A percentile compares a stretch with the other conserved stretches of the same genome.
Evolutionary conservation across 2,113 vertebrate species (phyloP).

Genomic region (Emydura subglobosa): DNA sequence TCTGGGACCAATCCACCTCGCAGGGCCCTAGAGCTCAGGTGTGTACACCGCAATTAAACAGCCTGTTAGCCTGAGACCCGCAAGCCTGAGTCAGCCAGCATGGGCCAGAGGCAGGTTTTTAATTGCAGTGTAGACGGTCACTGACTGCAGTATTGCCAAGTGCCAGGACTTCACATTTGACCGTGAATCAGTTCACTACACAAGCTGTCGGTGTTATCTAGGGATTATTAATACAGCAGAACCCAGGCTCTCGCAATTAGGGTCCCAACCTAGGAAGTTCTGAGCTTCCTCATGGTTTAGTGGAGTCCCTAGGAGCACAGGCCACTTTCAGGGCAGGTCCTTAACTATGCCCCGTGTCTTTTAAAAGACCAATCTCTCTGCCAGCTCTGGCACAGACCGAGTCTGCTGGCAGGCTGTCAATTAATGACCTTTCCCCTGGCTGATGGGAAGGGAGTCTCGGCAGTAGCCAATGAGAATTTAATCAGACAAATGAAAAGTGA

Average conservation of each 20-base stretch:
- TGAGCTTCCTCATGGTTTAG: not conserved
- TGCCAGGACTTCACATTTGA: not conserved
- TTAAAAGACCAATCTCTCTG: not conserved
- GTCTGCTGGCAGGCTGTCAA: not conserved
- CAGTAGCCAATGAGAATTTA: not conserved
- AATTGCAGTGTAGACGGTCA: not conserved
- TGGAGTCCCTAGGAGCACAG: not conserved
- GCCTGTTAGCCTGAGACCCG: not conserved
- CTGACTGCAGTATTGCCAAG: not conserved
- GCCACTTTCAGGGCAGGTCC: not conserved
- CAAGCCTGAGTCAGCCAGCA: not conserved
- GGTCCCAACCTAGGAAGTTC: not conserved
- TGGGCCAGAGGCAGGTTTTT: not conserved
- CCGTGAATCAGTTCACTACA: not conserved
- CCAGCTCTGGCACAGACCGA: too few relatives aligned
- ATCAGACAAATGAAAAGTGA: not conserved
- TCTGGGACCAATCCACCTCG: not conserved
- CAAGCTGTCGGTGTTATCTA: accelerated
- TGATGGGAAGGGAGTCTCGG: not conserved
- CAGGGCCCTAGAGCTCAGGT: too few relatives aligned
- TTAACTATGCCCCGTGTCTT: accelerated
- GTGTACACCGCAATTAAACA: not conserved
- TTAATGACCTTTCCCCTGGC: not conserved
- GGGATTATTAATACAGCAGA: not conserved
- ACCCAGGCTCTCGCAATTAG: accelerated